These are phyloP conservation scores for Gallinago jamesoni DNA, from an alignment of 2,113 vertebrate species.

Conservation along the genomic window DNA sequence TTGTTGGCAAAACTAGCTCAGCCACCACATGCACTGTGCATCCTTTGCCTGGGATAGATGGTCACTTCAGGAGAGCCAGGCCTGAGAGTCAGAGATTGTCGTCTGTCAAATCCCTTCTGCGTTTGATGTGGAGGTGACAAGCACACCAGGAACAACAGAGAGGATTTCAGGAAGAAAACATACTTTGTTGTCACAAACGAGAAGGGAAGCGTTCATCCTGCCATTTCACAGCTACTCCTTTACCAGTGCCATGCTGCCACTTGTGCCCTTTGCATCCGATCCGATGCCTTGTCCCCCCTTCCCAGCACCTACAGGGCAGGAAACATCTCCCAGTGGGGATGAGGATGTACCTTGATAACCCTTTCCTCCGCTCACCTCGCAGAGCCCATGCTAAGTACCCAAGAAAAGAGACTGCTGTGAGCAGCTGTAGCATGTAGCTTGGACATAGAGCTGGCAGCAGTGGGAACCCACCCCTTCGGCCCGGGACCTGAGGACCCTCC, in stretches of 20 bases:
- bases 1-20: not conserved
- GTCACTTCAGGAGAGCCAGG: not conserved
- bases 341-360: not conserved
- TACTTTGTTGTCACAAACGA: not conserved
- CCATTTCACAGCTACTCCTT: not conserved
- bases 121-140: not conserved
- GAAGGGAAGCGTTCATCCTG: not conserved
- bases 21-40: rapidly evolving
- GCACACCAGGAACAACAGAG: rapidly evolving
- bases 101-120: not conserved
- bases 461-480: not conserved
- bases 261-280: rapidly evolving
- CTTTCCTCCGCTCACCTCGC: rapidly evolving
- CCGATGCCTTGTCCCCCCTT: rapidly evolving
- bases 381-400: not conserved
- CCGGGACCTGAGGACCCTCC: not conserved
- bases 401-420: not conserved
- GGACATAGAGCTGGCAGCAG: rapidly evolving
- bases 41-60: not conserved
- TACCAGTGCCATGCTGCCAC: not conserved
- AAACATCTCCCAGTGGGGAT: rapidly evolving
- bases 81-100: not conserved
- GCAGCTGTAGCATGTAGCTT: not conserved
- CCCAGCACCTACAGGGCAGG: not conserved
- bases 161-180: not conserved